Evolutionary conservation across 2,797 vertebrate genomes (phyloP), one percentile per base, ranked within the genome.

Genomic region (Megaceryle alcyon): DNA sequence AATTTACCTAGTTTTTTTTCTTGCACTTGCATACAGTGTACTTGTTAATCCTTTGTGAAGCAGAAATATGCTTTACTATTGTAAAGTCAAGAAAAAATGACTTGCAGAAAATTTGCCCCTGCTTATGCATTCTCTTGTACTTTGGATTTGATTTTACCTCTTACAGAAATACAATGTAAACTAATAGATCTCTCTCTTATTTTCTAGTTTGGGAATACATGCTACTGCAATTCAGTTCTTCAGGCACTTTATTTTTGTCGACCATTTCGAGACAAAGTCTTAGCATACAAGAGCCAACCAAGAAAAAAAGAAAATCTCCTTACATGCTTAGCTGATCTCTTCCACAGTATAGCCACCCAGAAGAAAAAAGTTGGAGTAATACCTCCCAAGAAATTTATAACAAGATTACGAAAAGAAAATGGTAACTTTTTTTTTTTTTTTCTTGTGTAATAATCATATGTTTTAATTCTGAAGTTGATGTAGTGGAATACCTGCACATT

Each of bases 221-320:
- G 98, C 98, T 98, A 98, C 97, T 98, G 98, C 97, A 98, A 98
- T 95, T 98, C 98, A 73, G 98, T 98, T 96, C 98, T 98, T 93
- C 98, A 98, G 95, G 98, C 98, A 98, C 98, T 98, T 98, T 98
- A 98, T 97, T 98, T 98, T 93, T 98, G 98, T 96, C 98, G 98
- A 93, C 98, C 98, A 19, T 98, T 98, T 98, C 98, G 98, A 94
- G 98, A 98, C 91, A 98, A 98, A 95, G 98, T 98, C 91, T 97
- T 98, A 70, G 98, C 98, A 0, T 98, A 98, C 97, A 98, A 98
- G 96, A 98, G 98, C 92, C 98, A 98, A 79, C 98, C 98, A 31
- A 97, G 98, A 43, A 98, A 98, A 93, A 98, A 98, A 81, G 98
- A 98, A 90, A 98, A 96, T 85, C 98, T 98, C 26, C 98, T 98